Evolutionary conservation across 2,888 invertebrate genomes (phyloP).

Genomic region (Heliconius ismenius): DNA sequence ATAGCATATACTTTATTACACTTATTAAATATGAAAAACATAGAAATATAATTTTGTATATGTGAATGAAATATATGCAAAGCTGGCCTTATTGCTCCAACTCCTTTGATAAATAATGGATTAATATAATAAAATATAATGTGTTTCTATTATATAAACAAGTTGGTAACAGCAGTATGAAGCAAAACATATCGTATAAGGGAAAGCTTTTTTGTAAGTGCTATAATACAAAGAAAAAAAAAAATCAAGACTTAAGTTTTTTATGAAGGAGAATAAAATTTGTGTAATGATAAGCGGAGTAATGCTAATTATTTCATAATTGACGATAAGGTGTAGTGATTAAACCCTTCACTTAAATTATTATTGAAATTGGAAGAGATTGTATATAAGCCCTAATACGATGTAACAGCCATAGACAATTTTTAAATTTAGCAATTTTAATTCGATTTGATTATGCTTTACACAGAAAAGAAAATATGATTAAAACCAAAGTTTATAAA

Average conservation of each 20-base stretch:
- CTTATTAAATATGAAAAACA: not conserved
- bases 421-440: too few species aligned
- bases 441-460: too few species aligned
- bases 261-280: too few species aligned
- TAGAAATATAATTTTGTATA: not conserved
- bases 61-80: not conserved
- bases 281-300: too few species aligned
- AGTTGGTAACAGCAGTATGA: not conserved
- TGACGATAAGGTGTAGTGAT: too few species aligned
- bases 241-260: too few species aligned
- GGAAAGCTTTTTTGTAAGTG: not conserved
- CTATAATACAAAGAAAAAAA: not conserved
- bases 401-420: too few species aligned
- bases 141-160: not conserved
- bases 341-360: too few species aligned
- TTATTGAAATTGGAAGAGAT: too few species aligned
- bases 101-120: not conserved
- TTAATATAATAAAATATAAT: not conserved
- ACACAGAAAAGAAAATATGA: too few species aligned
- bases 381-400: too few species aligned
- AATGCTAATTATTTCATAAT: too few species aligned
- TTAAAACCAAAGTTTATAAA: conserved; percentile 8
- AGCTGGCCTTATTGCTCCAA: not conserved
- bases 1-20: not conserved
- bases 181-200: not conserved